Conservation (phyloP, 2,113 vertebrate species). For the Cebus imitator region DNA sequence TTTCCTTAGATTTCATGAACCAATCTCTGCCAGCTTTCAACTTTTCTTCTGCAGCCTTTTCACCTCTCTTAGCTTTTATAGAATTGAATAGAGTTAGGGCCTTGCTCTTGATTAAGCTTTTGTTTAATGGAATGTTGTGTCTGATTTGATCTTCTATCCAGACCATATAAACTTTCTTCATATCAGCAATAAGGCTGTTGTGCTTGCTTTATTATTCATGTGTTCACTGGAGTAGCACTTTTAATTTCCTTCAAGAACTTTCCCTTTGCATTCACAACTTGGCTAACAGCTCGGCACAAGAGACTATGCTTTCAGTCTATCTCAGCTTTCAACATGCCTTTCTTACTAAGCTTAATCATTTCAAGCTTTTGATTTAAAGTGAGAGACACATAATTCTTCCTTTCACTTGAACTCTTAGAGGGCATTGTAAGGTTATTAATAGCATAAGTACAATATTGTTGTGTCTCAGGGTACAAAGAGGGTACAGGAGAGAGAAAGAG, state of each 20-base stretch:
- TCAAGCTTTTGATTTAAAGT: neutral
- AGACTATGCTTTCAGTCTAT: neutral
- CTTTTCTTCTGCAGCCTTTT: neutral
- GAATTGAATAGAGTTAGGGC: neutral
- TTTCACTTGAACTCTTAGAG: neutral
- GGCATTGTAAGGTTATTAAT: neutral
- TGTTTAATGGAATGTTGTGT: neutral
- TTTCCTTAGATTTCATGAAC: neutral
- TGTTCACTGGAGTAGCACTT: neutral
- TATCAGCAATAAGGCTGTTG: neutral
- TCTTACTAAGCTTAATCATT: neutral
- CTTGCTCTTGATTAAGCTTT: neutral
- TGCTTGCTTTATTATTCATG: neutral
- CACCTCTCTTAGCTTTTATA: neutral
- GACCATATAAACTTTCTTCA: neutral
- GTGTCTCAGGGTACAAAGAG: neutral
- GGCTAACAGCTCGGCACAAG: neutral
- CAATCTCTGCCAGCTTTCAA: neutral
- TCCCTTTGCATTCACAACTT: neutral
- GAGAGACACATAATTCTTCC: neutral
- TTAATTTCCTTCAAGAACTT: neutral
- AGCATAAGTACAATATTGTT: neutral
- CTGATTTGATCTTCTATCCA: neutral
- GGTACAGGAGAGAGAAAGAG: neutral
- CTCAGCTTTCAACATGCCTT: neutral